A percentile compares a stretch with the other conserved stretches of the same genome.
These are phyloP conservation scores for Steatornis caripensis DNA, from an alignment of 2,113 vertebrate genomes.

Conservation along the genomic window DNA sequence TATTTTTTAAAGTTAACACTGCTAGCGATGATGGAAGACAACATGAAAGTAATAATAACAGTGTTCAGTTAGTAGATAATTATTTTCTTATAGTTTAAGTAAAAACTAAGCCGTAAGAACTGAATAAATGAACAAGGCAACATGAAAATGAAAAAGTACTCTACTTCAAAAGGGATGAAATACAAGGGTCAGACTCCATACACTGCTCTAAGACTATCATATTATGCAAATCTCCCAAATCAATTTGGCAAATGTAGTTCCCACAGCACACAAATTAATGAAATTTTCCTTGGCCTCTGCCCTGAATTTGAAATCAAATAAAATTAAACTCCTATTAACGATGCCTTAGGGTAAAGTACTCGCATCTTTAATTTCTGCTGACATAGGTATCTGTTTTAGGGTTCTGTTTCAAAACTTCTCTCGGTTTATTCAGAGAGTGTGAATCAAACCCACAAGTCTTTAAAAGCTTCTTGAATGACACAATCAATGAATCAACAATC, in stretches of 20 bases:
- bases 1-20: background rate
- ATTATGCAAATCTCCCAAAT: constrained; percentile 23
- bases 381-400: background rate
- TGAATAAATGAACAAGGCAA: background rate
- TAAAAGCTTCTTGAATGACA: background rate
- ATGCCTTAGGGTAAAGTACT: background rate
- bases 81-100: background rate
- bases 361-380: constrained; percentile 36
- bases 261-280: constrained; percentile 17
- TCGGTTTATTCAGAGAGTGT: background rate
- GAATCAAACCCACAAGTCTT: background rate
- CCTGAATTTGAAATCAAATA: constrained; percentile 17
- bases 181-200: background rate
- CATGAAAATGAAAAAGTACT: background rate
- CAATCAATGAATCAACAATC: background rate
- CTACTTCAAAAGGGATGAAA: background rate
- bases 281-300: constrained; percentile 36
- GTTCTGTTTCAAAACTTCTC: constrained; percentile 1
- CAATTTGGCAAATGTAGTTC: background rate
- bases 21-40: background rate
- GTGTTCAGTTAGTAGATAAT: background rate
- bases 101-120: background rate
- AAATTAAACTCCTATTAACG: constrained; percentile 16
- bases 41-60: background rate
- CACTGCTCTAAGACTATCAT: background rate